These are phyloP conservation scores for Apis mellifera DNA, from an alignment of 1,140 invertebrate species.

Conservation along the genomic window Amel_HAv3.1 CM009943.2:8100001-8100500, in stretches of 20 bases:
- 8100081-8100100: too few species aligned
- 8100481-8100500: constrained; percentile 24
- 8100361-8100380: constrained; percentile 73
- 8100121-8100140: too few species aligned
- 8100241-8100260: neutral
- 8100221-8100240: too few species aligned
- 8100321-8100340: constrained; percentile 70
- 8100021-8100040: too few species aligned
- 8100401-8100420: constrained; percentile 62
- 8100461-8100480: constrained; percentile 24
- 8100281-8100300: constrained; percentile 37
- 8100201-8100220: too few species aligned
- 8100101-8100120: too few species aligned
- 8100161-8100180: too few species aligned
- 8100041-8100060: too few species aligned
- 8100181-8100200: too few species aligned
- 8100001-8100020: neutral
- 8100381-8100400: constrained; percentile 66
- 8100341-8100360: constrained; percentile 71
- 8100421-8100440: constrained; percentile 51
- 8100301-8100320: constrained; percentile 68
- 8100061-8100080: too few species aligned
- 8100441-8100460: constrained; percentile 13
- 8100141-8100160: too few species aligned
- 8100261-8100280: constrained; percentile 10